Base-by-base conservation (phyloP, 2,888 invertebrate species). In the Ligdia adustata region DNA sequence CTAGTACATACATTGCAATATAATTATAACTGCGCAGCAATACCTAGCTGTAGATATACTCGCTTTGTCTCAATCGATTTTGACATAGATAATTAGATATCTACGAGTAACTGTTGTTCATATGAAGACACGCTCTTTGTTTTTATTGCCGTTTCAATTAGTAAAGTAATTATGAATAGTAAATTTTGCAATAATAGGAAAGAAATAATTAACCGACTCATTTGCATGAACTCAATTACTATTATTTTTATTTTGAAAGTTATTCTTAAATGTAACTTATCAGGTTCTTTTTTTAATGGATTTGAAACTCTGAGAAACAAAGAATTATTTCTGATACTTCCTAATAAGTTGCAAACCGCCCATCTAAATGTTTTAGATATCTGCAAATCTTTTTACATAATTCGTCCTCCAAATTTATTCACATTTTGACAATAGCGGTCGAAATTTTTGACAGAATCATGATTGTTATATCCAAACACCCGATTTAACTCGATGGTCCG, bases 391-490 rank as follows among this genome's bases (percentile, higher is more conserved):
- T n/a, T n/a, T n/a, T n/a, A n/a, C n/a, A n/a, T n/a, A n/a, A n/a
- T n/a, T n/a, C n/a, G n/a, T n/a, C n/a, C n/a, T n/a, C n/a, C n/a
- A n/a, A n/a, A n/a, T n/a, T n/a, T n/a, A n/a, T n/a, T n/a, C n/a
- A n/a, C n/a, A n/a, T n/a, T 5, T 4, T 29, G 20, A 22, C 2
- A 20, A 33, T 18, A 9, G 7, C 9, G 13, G 3, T 18, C 9
- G 5, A 29, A 13, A 11, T 31, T 11, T 3, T 29, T n/a, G 41
- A 20, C 3, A 34, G 26, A 28, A 26, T 42, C 33, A 53, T 60
- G 60, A 52, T 49, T 64, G 66, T 71, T 69, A 45, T 55, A 62
- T 66, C 63, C 67, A 72, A 63, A 73, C 74, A 75, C 69, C 63
- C 51, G 66, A 74, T 76, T 69, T 60, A 69, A 52, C 60, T 59